These are phyloP conservation scores for Diploscapter pachys DNA, from an alignment of 1,140 invertebrate genomes.

Conservation along the genomic window DNA sequence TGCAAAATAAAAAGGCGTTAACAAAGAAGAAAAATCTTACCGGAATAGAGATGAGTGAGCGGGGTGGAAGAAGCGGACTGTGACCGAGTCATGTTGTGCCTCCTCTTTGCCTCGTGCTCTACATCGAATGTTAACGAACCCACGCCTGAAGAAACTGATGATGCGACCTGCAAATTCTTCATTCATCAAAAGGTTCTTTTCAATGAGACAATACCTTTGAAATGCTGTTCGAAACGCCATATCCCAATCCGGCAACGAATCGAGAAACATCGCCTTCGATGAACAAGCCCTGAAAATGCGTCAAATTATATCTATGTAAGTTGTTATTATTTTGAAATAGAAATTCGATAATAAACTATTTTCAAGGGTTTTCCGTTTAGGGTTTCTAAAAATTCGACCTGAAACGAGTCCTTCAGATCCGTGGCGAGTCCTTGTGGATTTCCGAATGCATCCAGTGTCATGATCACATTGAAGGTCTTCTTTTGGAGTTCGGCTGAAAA, in stretches of 20 bases:
- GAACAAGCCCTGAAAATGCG: conserved; percentile 71
- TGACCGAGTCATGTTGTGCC: conserved; percentile 68
- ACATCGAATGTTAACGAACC: conserved; percentile 79
- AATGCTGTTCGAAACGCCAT: conserved; percentile 91
- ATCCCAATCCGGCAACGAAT: conserved; percentile 88
- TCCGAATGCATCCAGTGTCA: conserved; percentile 92
- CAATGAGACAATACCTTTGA: conserved; percentile 70
- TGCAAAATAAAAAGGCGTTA: too few species aligned
- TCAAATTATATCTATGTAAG: background rate
- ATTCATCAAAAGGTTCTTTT: conserved; percentile 59
- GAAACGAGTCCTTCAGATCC: conserved; percentile 88
- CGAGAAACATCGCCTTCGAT: conserved; percentile 82
- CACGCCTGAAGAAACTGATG: conserved; percentile 84
- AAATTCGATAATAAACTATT: background rate
- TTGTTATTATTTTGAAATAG: background rate
- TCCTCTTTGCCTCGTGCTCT: conserved; percentile 79
- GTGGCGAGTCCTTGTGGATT: conserved; percentile 91
- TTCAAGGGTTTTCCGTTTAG: background rate
- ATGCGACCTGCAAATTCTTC: conserved; percentile 63
- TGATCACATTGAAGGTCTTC: conserved; percentile 89
- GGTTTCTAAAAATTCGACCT: background rate
- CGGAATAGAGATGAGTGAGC: conserved; percentile 79
- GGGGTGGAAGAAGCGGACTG: conserved; percentile 61
- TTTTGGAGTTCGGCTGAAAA: conserved; percentile 78
- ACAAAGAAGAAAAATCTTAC: too few species aligned